These are phyloP conservation scores for Apotomis capreana DNA, from an alignment of 2,888 invertebrate species.

Conservation along the genomic window DNA sequence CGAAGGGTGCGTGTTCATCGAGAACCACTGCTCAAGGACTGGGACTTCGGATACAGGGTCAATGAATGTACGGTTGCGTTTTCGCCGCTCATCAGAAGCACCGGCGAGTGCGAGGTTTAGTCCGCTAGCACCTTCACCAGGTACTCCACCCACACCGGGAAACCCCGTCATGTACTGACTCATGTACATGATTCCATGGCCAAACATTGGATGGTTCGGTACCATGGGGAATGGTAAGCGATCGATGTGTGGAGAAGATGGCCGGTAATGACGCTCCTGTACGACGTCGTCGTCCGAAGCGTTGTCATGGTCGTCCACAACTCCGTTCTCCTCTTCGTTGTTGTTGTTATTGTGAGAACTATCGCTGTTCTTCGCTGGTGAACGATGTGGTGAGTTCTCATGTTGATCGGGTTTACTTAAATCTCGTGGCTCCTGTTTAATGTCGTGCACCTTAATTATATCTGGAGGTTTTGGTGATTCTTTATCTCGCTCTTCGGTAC, in stretches of 20 bases:
- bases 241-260: slow-evolving; percentile 74
- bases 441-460: slow-evolving; percentile 81
- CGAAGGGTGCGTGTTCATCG: slow-evolving; percentile 98
- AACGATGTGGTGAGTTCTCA: slow-evolving; percentile 75
- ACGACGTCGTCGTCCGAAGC: slow-evolving; percentile 78
- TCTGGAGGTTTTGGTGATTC: slow-evolving; percentile 82
- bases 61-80: slow-evolving; percentile 98
- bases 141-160: slow-evolving; percentile 80
- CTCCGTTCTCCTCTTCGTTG: slow-evolving; percentile 77
- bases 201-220: slow-evolving; percentile 92
- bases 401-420: slow-evolving; percentile 69
- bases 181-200: slow-evolving; percentile 96
- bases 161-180: slow-evolving; percentile 89
- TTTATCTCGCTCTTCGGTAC: slow-evolving; percentile 76
- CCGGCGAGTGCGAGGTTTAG: slow-evolving; percentile 86
- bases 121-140: slow-evolving; percentile 83
- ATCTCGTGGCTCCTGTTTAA: slow-evolving; percentile 82
- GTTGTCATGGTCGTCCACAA: slow-evolving; percentile 79
- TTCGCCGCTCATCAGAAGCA: slow-evolving; percentile 93
- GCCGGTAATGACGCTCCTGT: slow-evolving; percentile 73
- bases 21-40: slow-evolving; percentile 97
- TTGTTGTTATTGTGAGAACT: slow-evolving; percentile 79
- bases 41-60: slow-evolving; percentile 99
- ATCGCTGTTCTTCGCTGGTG: slow-evolving; percentile 82
- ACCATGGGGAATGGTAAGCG: slow-evolving; percentile 89